Percentiles rank a stretch among this genome's conserved stretches.
These are phyloP conservation scores for Eucidaris tribuloides DNA, from an alignment of 35 echinoderm and acorn worm genomes.

Conservation along the genomic window DNA sequence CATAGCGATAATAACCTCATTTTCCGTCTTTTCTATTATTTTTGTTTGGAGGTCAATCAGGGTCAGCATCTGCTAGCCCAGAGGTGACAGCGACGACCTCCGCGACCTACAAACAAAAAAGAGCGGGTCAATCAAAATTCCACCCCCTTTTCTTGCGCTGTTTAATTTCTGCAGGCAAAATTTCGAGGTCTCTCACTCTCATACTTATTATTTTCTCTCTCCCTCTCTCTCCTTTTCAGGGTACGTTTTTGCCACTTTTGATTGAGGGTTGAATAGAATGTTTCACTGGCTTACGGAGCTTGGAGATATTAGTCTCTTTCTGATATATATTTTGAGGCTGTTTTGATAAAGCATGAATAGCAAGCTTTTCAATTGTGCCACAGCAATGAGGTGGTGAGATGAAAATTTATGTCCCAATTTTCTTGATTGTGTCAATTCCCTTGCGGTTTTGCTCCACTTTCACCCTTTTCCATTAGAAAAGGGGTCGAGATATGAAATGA, in stretches of 20 bases:
- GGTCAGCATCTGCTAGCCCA: slow-evolving; percentile 28
- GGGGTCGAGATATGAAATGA: too few relatives aligned
- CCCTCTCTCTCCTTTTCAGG: too few relatives aligned
- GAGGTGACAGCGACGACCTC: slow-evolving; percentile 11
- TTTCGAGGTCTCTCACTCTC: too few relatives aligned
- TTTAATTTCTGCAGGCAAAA: slow-evolving; percentile 24
- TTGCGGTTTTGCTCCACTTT: background rate
- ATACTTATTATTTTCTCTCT: too few relatives aligned
- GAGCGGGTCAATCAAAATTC: slow-evolving; percentile 1
- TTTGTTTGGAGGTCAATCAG: background rate
- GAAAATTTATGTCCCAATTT: slow-evolving; percentile 31
- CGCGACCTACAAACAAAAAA: slow-evolving; percentile 24
- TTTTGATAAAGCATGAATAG: slow-evolving; percentile 13
- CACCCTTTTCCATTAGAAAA: too few relatives aligned
- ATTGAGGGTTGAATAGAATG: slow-evolving; percentile 10
- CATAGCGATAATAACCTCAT: slow-evolving; percentile 8
- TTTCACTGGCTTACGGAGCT: background rate
- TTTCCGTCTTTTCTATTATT: background rate
- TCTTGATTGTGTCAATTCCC: slow-evolving; percentile 18
- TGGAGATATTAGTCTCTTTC: slow-evolving; percentile 1
- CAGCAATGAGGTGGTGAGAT: background rate
- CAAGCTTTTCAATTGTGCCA: too few relatives aligned
- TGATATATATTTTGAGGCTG: background rate
- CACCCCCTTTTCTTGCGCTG: background rate
- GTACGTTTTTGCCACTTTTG: too few relatives aligned